Conservation (phyloP, 2,888 invertebrate species). For the Tubulanus polymorphus region DNA sequence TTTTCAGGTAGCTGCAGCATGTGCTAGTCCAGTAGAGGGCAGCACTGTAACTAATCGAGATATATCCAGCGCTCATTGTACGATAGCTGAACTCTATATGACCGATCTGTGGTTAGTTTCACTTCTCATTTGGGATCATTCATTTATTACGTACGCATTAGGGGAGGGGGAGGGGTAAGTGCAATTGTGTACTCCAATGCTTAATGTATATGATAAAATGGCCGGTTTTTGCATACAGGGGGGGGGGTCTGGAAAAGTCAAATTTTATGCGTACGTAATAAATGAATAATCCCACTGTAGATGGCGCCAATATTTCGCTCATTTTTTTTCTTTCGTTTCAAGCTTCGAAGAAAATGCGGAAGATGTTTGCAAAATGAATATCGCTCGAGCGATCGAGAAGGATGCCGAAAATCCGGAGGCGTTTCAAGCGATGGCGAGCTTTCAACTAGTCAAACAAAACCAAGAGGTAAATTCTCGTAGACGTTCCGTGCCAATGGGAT, state of each 20-base stretch:
- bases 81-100: constrained; percentile 55
- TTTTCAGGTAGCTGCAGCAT: constrained; percentile 32
- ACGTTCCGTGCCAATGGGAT: background rate
- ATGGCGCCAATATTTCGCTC: background rate
- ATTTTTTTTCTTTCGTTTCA: constrained; percentile 4
- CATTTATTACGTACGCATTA: no score
- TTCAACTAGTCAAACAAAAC: constrained; percentile 46
- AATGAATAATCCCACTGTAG: no score
- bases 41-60: constrained; percentile 29
- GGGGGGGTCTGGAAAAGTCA: background rate
- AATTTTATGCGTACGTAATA: no score
- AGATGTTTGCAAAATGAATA: constrained; percentile 42
- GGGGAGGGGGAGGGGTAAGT: no score
- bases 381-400: constrained; percentile 48
- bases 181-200: no score
- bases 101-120: constrained; percentile 54
- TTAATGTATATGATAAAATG: no score
- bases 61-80: constrained; percentile 52
- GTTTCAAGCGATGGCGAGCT: constrained; percentile 51
- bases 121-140: no score
- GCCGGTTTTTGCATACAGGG: background rate
- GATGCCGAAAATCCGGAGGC: constrained; percentile 54
- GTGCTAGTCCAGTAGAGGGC: constrained; percentile 22
- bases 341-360: constrained; percentile 54
- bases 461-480: constrained; percentile 32